Evolutionary conservation across 2,888 invertebrate species (phyloP), one percentile per base, ranked within the genome.

Genomic region (Conops quadrifasciatus): DNA sequence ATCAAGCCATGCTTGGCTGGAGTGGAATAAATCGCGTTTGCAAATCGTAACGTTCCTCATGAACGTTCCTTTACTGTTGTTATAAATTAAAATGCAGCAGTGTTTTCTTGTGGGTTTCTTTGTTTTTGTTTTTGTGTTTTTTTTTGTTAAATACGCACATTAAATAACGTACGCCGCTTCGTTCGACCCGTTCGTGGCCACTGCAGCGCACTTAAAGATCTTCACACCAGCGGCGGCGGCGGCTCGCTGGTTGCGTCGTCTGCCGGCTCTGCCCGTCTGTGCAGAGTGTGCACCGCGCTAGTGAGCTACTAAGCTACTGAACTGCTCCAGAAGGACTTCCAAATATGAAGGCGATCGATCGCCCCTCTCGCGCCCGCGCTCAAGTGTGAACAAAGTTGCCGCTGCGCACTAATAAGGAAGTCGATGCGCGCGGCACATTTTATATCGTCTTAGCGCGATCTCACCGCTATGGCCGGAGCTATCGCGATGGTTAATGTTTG

Each of bases 331-430:
- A 62, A 60, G 62, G 62, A 62, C 45, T 62, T 62, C 62, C 62
- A 62, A 62, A 62, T 62, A 62, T 24, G 62, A 43, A 45, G 7
- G 21, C 21, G 21, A 43, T 19, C 19, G 36, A n/a, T n/a, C n/a
- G 11, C 62, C 21, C 11, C 62, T 21, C 9, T 36, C 9, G 1
- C 53, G 24, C 21, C 53, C 2, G 19, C 53, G 21, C 9, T 19
- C 7, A 62, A 62, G 62, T 62, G 62, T 62, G 43, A 62, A 62
- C 62, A 62, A 62, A 62, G 62, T 62, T 43, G 45, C 62, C 62
- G 62, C 62, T 62, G 62, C 62, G 62, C 45, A 45, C 62, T 62
- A 62, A 62, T 62, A 62, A 62, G 62, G 62, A 62, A 62, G 62
- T 62, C 45, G 28, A 56, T 56, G 28, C 3, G 56, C 19, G 21